These are phyloP conservation scores for Maconellicoccus hirsutus DNA, from an alignment of 1,140 invertebrate species.

Conservation along the genomic window DNA sequence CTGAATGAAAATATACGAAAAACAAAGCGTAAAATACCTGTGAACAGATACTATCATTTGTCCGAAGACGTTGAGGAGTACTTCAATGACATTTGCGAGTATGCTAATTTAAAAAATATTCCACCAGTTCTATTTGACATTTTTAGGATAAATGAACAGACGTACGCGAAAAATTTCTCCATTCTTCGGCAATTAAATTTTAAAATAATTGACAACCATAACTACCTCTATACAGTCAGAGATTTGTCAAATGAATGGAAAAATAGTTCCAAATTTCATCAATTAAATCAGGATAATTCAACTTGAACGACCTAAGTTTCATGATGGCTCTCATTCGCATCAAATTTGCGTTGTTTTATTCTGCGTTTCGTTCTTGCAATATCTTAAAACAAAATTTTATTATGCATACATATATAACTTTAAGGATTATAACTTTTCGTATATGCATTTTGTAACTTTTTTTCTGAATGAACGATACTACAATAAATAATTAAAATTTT, in stretches of 20 bases:
- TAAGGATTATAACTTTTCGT: too few relatives aligned
- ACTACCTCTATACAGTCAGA: background rate
- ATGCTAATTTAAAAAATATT: background rate
- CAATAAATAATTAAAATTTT: too few relatives aligned
- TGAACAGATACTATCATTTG: constrained; percentile 2
- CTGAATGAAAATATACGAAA: background rate
- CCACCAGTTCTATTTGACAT: background rate
- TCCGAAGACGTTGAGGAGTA: background rate
- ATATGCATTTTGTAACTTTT: too few relatives aligned
- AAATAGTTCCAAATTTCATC: too few relatives aligned
- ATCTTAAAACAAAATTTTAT: too few relatives aligned
- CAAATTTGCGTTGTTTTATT: too few relatives aligned
- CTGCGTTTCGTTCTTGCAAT: too few relatives aligned
- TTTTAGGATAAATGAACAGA: background rate
- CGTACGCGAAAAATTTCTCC: background rate
- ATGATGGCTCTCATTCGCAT: too few relatives aligned
- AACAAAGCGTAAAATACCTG: background rate
- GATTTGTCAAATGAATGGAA: background rate
- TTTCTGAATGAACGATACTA: too few relatives aligned
- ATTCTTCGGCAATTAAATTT: background rate
- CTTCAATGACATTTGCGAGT: background rate
- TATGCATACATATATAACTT: too few relatives aligned
- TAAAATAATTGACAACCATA: background rate
- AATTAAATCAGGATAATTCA: too few relatives aligned
- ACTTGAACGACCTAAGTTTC: too few relatives aligned